A percentile compares a stretch with the other conserved stretches of the same genome.
Conservation (phyloP, 2,797 vertebrate genomes). For the Myripristis jacobus region DNA sequence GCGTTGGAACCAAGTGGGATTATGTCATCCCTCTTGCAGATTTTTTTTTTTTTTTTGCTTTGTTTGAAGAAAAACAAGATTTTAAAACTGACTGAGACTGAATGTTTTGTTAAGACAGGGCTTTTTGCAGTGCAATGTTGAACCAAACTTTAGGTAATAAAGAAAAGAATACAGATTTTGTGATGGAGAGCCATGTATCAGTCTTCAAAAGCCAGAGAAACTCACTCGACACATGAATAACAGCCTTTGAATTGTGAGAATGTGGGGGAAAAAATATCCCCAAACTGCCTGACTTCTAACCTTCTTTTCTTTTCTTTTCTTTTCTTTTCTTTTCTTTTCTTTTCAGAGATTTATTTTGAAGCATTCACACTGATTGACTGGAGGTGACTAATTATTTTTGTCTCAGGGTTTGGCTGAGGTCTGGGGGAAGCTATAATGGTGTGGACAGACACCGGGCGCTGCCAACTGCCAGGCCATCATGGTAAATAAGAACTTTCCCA, state of each 20-base stretch:
- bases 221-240: neutral
- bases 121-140: no score
- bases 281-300: neutral
- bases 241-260: neutral
- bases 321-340: neutral
- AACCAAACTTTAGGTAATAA: no score
- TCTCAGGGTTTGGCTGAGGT: neutral
- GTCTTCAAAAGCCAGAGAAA: no score
- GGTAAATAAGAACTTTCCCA: constrained; percentile 18
- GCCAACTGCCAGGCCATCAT: constrained; percentile 16
- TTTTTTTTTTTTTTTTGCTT: no score
- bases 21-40: no score
- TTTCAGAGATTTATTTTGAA: neutral
- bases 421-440: constrained; percentile 32
- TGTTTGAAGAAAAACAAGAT: no score
- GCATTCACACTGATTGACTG: constrained; percentile 1
- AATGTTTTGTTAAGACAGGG: no score
- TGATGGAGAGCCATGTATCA: no score
- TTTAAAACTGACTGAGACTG: no score
- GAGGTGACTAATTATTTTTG: constrained; percentile 25
- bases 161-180: no score
- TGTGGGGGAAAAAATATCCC: neutral
- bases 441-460: constrained; percentile 18
- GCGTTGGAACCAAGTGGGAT: no score
- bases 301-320: no score